phyloP scores from a whole-genome alignment of 2,113 vertebrate species.

The Platycercus adscitus region DNA sequence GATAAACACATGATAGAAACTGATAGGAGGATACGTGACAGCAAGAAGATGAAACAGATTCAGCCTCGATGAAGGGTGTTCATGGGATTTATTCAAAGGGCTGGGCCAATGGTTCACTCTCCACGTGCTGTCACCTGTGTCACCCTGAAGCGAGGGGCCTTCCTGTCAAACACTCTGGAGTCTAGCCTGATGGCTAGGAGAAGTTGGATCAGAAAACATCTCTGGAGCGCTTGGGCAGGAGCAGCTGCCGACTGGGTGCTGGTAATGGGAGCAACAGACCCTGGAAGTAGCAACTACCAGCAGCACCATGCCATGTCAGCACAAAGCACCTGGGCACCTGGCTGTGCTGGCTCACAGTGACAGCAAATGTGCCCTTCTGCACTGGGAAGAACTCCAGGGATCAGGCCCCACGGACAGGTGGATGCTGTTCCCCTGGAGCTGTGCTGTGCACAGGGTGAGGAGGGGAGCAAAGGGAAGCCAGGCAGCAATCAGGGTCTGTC shows the following conservation, averaged over 20 bases:
- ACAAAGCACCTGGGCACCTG: neutral
- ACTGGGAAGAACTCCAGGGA: fast-evolving
- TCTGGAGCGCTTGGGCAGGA: neutral
- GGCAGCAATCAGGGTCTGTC: neutral
- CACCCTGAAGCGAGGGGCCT: neutral
- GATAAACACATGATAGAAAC: neutral
- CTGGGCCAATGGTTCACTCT: neutral
- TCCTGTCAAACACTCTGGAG: neutral
- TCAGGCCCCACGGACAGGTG: neutral
- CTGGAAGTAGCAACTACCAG: neutral
- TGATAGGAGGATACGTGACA: neutral
- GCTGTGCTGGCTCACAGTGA: neutral
- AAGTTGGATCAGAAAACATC: neutral
- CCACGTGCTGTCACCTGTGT: neutral
- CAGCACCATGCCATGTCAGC: neutral
- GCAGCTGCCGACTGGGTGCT: neutral
- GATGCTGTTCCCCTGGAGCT: neutral
- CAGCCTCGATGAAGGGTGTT: neutral
- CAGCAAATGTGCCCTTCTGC: neutral
- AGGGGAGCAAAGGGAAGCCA: neutral
- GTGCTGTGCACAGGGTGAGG: neutral
- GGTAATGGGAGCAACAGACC: neutral
- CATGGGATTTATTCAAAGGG: neutral
- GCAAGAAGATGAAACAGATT: neutral
- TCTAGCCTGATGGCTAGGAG: neutral